These are phyloP conservation scores for Sapayoa aenigma DNA, from an alignment of 2,113 vertebrate genomes.

Conservation along the genomic window DNA sequence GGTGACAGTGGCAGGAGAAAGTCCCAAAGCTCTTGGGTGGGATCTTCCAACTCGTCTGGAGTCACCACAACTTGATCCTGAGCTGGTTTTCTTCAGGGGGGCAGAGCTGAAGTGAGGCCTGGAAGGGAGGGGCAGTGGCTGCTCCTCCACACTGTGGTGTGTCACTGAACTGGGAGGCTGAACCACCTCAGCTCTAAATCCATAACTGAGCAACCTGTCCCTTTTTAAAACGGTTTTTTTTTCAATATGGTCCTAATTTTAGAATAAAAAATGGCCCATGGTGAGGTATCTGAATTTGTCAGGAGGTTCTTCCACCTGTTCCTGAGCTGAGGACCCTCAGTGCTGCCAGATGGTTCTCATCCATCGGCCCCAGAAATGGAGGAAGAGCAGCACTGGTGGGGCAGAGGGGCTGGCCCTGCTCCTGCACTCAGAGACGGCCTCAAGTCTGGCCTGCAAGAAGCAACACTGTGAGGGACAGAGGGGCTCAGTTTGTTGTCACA, in stretches of 20 bases:
- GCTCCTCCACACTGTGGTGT: background rate
- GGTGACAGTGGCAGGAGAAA: background rate
- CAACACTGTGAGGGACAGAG: background rate
- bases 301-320: background rate
- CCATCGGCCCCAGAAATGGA: background rate
- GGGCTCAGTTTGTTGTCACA: background rate
- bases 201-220: background rate
- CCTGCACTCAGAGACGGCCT: background rate
- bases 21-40: background rate
- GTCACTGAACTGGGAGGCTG: background rate
- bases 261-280: background rate
- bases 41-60: background rate
- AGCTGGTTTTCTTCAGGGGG: background rate
- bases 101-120: background rate
- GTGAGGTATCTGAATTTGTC: background rate
- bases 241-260: background rate
- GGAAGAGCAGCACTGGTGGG: background rate
- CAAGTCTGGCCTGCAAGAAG: background rate
- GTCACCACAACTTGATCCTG: background rate
- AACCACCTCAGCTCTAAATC: background rate
- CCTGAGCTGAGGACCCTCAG: background rate
- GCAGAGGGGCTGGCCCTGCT: background rate
- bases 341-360: background rate
- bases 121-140: background rate
- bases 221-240: background rate